Conservation (phyloP, 2,888 invertebrate genomes). For the Cybosia mesomella region DNA sequence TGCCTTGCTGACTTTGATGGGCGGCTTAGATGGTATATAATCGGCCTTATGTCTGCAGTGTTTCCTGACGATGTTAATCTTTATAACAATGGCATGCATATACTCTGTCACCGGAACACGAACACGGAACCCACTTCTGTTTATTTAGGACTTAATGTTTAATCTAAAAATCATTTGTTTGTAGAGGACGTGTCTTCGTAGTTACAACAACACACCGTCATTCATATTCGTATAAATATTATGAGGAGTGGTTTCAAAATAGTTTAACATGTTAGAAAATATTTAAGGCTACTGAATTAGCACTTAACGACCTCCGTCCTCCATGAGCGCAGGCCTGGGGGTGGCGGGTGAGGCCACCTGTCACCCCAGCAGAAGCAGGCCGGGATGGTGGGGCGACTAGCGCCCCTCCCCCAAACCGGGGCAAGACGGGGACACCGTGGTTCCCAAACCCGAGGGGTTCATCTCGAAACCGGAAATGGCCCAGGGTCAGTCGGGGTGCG, state of each 20-base stretch:
- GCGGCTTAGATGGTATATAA: too few relatives aligned
- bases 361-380: too few relatives aligned
- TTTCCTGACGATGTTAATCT: neutral
- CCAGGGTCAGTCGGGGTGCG: too few relatives aligned
- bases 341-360: too few relatives aligned
- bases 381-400: too few relatives aligned
- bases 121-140: conserved; percentile 37
- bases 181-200: conserved; percentile 30
- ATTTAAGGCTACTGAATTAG: neutral
- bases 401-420: too few relatives aligned
- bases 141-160: conserved; percentile 46
- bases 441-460: too few relatives aligned
- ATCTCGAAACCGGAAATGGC: too few relatives aligned
- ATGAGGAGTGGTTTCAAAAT: neutral
- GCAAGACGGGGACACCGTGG: too few relatives aligned
- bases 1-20: too few relatives aligned
- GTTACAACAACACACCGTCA: conserved; percentile 7
- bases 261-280: neutral
- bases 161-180: conserved; percentile 42
- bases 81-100: neutral
- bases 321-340: too few relatives aligned
- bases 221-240: conserved; percentile 4
- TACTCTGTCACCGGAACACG: conserved; percentile 14
- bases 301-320: too few relatives aligned
- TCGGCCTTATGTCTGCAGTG: neutral